These are phyloP conservation scores for human DNA, from an alignment of 2,113 vertebrate genomes.

Conservation along the genomic window GRCh38 chr11:66599501-66600000, in stretches of 20 bases:
- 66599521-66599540: constrained; percentile 90
- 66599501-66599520: constrained; percentile 88
- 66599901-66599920: too few species aligned
- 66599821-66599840: not conserved
- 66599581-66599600: constrained; percentile 92
- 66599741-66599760: not conserved
- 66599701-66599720: not conserved
- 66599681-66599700: not conserved
- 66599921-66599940: too few species aligned
- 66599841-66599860: too few species aligned
- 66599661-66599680: not conserved
- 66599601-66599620: constrained; percentile 90
- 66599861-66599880: too few species aligned
- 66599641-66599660: not conserved
- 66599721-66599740: not conserved
- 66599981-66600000: not conserved
- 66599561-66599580: constrained; percentile 89
- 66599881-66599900: too few species aligned
- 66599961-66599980: too few species aligned
- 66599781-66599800: not conserved
- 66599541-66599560: constrained; percentile 91
- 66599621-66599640: constrained; percentile 88
- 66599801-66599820: not conserved
- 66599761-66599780: not conserved
- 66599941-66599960: too few species aligned